Conservation (phyloP, 2,113 vertebrate species). For the Scatophagus argus region DNA sequence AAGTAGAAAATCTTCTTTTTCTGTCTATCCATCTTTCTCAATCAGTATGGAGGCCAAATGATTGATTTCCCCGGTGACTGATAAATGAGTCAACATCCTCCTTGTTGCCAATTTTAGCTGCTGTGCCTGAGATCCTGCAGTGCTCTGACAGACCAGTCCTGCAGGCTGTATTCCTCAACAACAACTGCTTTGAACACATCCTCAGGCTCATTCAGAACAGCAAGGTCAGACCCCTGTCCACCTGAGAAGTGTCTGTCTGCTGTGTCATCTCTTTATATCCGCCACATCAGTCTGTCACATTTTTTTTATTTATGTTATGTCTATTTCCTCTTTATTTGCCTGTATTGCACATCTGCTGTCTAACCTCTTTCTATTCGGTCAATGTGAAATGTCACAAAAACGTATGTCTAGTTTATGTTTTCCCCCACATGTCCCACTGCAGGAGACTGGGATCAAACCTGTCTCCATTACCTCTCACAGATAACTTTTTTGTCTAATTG, state of each 20-base stretch:
- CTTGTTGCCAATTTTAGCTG: slow-evolving; percentile 79
- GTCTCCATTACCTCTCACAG: slow-evolving; percentile 14
- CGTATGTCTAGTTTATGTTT: background rate
- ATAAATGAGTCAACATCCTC: slow-evolving; percentile 33
- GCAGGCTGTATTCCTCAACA: slow-evolving; percentile 96
- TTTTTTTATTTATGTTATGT: slow-evolving; percentile 1
- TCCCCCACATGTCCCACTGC: background rate
- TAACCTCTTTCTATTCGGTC: slow-evolving; percentile 3
- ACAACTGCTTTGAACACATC: slow-evolving; percentile 99
- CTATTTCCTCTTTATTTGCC: slow-evolving; percentile 21
- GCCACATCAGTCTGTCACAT: slow-evolving; percentile 33
- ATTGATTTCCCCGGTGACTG: slow-evolving; percentile 21
- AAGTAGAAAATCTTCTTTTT: background rate
- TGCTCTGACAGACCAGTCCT: slow-evolving; percentile 93
- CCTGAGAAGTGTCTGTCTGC: slow-evolving; percentile 21
- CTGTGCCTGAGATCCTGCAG: slow-evolving; percentile 93
- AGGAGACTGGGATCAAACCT: slow-evolving; percentile 25
- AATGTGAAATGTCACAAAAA: slow-evolving; percentile 15
- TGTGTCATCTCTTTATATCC: slow-evolving; percentile 14
- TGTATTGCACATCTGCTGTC: slow-evolving; percentile 14
- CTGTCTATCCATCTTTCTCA: background rate
- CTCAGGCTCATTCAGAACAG: slow-evolving; percentile 97
- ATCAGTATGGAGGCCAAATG: slow-evolving; percentile 4
- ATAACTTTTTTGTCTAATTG: slow-evolving; percentile 54
- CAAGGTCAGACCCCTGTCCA: slow-evolving; percentile 86